Conservation (phyloP, 1,140 invertebrate species). For the Homalodisca vitripennis region DNA sequence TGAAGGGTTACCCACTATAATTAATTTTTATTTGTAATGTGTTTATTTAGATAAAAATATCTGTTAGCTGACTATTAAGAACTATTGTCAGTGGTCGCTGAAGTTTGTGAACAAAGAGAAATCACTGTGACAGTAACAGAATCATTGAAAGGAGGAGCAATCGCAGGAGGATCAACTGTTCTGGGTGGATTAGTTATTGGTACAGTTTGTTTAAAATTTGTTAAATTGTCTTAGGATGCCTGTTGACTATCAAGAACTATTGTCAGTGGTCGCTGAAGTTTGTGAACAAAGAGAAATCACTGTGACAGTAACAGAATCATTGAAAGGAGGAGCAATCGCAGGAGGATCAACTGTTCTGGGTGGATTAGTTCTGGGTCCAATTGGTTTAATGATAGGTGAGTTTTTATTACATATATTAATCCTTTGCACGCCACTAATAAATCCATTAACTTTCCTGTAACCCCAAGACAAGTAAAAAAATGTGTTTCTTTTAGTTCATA, state of each 20-base stretch:
- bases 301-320: neutral
- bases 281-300: conserved; percentile 5
- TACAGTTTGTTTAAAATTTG: too few species aligned
- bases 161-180: neutral
- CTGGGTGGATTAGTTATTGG: conserved; percentile 23
- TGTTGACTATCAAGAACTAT: conserved; percentile 1
- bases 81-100: neutral
- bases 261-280: neutral
- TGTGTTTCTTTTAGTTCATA: too few species aligned
- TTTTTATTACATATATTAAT: too few species aligned
- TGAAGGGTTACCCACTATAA: too few species aligned
- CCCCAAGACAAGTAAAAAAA: too few species aligned
- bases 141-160: conserved; percentile 5
- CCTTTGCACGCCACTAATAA: too few species aligned
- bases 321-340: conserved; percentile 11
- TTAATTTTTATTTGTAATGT: too few species aligned
- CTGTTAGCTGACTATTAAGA: conserved; percentile 4
- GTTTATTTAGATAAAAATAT: too few species aligned
- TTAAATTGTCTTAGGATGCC: conserved; percentile 15
- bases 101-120: conserved; percentile 2
- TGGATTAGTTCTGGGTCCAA: conserved; percentile 8
- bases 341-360: neutral
- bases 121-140: neutral
- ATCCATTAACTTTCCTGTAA: too few species aligned
- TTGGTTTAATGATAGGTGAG: conserved; percentile 9